Base-by-base conservation (phyloP, 2,797 vertebrate genomes). In the Crenuchus spilurus region DNA sequence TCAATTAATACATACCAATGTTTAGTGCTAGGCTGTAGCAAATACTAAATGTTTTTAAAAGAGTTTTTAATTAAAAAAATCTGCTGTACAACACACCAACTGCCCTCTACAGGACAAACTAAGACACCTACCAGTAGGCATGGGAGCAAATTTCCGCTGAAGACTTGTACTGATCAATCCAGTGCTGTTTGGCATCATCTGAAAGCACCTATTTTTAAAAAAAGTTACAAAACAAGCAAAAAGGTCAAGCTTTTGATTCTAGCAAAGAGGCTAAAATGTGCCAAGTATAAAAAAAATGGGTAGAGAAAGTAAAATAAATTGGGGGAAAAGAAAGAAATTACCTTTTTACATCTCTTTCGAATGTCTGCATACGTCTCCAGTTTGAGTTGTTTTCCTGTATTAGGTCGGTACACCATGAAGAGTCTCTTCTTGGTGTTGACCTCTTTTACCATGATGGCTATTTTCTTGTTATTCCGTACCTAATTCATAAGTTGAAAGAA, bases 391-490 rank as follows among this genome's bases (percentile, higher is more conserved):
- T 96, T 93, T 78, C 98, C 97, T 1, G 96, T 99, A 91, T 99
- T 99, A 68, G 98, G 98, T 88, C 97, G 91, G 89, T 96, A 94
- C 28, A 99, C 94, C 88, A 99, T 92, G 87, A 99, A 98, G 73
- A 98, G 94, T 81, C 92, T 96, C 95, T 99, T 99, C 87, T 97
- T 98, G 69, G 90, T 89, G 85, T 98, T 98, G 77, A 98, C 94
- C 88, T 99, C 98, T 86, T 98, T 98, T 22, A 97, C 92, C 80
- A 99, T 86, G 51, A 99, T 95, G 73, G 96, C 92, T 0, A 97
- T 98, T 88, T 98, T 99, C 88, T 97, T 98, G 88, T 98, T 99
- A 87, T 99, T 99, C 78, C 98, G 94, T 90, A 96, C 95, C 97
- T 99, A 8, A 6, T 2, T 22, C n/a, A 9, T 8, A 10, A 3